Evolutionary conservation across 2,797 vertebrate genomes (phyloP).

Genomic region (Sternarchorhynchus goeldii): DNA sequence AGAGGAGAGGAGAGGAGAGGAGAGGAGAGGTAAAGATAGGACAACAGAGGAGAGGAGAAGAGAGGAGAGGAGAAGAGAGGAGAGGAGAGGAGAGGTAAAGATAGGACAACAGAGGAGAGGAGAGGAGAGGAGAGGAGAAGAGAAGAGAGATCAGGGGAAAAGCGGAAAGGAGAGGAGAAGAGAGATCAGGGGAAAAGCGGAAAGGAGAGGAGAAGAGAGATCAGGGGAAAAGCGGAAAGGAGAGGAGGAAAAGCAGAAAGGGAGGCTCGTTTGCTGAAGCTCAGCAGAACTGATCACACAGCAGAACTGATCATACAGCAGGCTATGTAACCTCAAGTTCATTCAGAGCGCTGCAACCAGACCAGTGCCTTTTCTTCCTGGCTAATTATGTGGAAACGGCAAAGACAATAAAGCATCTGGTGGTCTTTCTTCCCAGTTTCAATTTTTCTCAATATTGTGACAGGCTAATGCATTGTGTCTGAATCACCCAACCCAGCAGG

Average conservation of each 20-base stretch:
- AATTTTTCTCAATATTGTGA: conserved; percentile 95
- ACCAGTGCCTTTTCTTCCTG: conserved; percentile 90
- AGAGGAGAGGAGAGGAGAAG: conserved; percentile 67
- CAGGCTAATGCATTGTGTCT: conserved; percentile 94
- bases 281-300: conserved; percentile 68
- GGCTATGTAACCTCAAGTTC: conserved; percentile 94
- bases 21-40: not conserved
- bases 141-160: too few relatives aligned
- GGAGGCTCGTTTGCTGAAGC: conserved; percentile 45
- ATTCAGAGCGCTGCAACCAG: conserved; percentile 91
- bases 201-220: conserved; percentile 1
- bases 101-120: not conserved
- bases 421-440: conserved; percentile 90
- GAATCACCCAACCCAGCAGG: conserved; percentile 81
- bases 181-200: too few relatives aligned
- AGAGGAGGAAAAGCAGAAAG: not conserved
- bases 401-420: conserved; percentile 99
- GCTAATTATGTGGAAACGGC: conserved; percentile 99
- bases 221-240: not conserved
- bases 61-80: conserved; percentile 70
- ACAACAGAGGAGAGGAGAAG: not conserved
- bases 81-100: conserved; percentile 25
- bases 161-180: too few relatives aligned
- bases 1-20: conserved; percentile 6
- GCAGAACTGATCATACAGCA: conserved; percentile 84